phyloP scores from a whole-genome alignment of 2,888 invertebrate genomes.

The Tanytarsus gracilentus region DNA sequence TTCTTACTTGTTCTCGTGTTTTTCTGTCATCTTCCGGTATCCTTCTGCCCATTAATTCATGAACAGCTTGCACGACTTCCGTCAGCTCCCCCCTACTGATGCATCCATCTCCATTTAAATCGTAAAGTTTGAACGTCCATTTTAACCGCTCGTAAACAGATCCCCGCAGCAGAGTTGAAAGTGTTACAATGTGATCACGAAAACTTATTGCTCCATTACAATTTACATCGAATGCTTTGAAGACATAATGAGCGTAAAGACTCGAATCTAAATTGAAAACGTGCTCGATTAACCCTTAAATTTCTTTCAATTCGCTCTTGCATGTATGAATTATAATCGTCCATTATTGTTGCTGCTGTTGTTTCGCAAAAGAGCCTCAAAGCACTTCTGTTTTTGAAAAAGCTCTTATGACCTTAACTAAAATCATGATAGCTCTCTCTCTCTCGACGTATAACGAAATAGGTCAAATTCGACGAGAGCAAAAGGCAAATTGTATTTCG shows the following conservation, averaged over 20 bases:
- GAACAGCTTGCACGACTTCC: constrained; percentile 81
- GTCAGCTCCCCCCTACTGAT: constrained; percentile 84
- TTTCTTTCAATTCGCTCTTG: background rate
- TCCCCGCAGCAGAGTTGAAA: constrained; percentile 85
- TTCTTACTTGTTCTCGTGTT: constrained; percentile 64
- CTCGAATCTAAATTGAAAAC: constrained; percentile 70
- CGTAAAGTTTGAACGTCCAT: constrained; percentile 95
- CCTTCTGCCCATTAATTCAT: constrained; percentile 78
- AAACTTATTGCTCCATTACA: constrained; percentile 95
- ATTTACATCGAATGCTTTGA: constrained; percentile 97
- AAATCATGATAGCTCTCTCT: constrained; percentile 2
- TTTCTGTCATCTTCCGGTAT: constrained; percentile 74
- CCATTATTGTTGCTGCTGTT: too few relatives aligned
- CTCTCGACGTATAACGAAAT: too few relatives aligned
- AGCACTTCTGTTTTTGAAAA: too few relatives aligned
- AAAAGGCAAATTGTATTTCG: too few relatives aligned
- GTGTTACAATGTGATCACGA: constrained; percentile 87
- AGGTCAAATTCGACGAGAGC: too few relatives aligned
- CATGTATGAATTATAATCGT: too few relatives aligned
- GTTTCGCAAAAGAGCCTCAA: too few relatives aligned
- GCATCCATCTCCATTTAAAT: constrained; percentile 92
- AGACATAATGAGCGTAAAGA: constrained; percentile 95
- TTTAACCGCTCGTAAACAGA: constrained; percentile 88
- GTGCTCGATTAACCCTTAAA: background rate
- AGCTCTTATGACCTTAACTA: background rate